phyloP scores from a whole-genome alignment of 2,113 vertebrate species.

The Rhadina sibilatrix region DNA sequence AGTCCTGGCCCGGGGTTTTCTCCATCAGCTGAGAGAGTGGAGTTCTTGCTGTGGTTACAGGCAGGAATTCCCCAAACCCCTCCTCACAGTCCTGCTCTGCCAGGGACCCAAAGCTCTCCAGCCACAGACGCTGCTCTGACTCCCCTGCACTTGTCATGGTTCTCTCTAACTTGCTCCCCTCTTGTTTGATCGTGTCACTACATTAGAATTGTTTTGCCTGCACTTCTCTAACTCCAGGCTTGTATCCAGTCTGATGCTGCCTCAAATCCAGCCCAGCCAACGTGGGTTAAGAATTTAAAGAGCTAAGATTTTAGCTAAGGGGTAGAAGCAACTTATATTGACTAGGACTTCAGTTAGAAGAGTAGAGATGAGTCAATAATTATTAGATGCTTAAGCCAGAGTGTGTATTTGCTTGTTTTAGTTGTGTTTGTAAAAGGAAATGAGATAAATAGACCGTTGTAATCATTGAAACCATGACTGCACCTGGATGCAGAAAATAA shows the following conservation, averaged over 20 bases:
- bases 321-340: background rate
- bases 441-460: too few relatives aligned
- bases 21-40: background rate
- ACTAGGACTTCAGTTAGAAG: too few relatives aligned
- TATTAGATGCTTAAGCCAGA: too few relatives aligned
- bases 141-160: background rate
- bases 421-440: too few relatives aligned
- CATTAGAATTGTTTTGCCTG: conserved; percentile 14
- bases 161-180: conserved; percentile 6
- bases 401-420: too few relatives aligned
- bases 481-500: too few relatives aligned
- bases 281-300: too few relatives aligned
- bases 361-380: too few relatives aligned
- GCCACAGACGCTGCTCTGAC: background rate
- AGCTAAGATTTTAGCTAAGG: background rate
- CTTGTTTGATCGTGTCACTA: conserved; percentile 30
- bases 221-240: conserved; percentile 25
- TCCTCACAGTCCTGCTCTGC: background rate
- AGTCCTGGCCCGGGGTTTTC: background rate
- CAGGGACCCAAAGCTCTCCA: background rate
- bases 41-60: background rate
- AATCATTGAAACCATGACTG: too few relatives aligned
- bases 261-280: conserved; percentile 16
- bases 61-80: background rate
- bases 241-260: background rate